A percentile compares a stretch with the other conserved stretches of the same genome.
Conservation (phyloP, 2,797 vertebrate species). For the Poecile montanus region DNA sequence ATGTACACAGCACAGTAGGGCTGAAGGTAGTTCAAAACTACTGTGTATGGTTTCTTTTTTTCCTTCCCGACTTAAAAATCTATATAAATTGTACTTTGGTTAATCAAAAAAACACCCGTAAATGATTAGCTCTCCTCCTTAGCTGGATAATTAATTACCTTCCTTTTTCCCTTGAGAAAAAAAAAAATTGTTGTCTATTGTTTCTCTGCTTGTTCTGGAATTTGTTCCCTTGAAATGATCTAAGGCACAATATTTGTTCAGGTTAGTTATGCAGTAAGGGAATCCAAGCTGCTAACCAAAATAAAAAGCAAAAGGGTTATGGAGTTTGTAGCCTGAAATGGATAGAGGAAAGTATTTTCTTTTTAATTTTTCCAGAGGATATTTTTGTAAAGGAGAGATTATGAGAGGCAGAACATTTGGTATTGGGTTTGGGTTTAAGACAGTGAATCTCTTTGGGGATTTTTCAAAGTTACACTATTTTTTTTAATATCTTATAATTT, state of each 20-base stretch:
- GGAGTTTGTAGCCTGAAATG: neutral
- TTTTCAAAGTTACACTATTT: neutral
- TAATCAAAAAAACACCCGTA: neutral
- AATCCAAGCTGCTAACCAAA: slow-evolving; percentile 60
- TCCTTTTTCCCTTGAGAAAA: neutral
- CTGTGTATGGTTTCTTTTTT: neutral
- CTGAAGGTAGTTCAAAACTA: slow-evolving; percentile 27
- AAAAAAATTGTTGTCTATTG: neutral
- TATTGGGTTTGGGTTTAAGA: neutral
- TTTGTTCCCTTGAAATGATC: slow-evolving; percentile 17
- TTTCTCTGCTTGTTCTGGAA: slow-evolving; percentile 62
- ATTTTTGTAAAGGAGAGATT: neutral
- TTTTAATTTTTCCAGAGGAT: neutral
- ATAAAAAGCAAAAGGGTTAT: slow-evolving; percentile 17
- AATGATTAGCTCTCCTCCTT: neutral
- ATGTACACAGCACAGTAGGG: neutral
- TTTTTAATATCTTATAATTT: neutral
- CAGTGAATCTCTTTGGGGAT: neutral
- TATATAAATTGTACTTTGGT: neutral
- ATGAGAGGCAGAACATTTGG: neutral
- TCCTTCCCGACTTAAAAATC: neutral
- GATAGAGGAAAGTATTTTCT: neutral
- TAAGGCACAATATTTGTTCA: slow-evolving; percentile 61
- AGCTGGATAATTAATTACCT: neutral
- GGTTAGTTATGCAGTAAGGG: slow-evolving; percentile 17